Conservation (phyloP, 2,113 vertebrate species). For the Pseudorhombus dupliciocellatus region DNA sequence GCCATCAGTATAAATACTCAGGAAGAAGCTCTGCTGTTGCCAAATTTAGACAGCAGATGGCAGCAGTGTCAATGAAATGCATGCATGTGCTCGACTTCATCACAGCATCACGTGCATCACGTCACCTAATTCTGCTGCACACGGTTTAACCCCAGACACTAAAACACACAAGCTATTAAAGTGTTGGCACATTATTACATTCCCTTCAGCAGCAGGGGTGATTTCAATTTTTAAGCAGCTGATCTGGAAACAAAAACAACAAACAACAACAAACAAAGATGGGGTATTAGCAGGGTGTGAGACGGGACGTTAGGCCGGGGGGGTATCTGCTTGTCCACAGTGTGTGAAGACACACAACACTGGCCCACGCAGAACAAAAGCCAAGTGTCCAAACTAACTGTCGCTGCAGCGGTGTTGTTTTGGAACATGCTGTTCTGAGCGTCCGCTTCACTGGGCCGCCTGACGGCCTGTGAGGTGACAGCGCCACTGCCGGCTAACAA, state of each 20-base stretch:
- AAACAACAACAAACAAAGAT: too few relatives aligned
- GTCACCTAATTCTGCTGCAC: not conserved
- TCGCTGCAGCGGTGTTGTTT: constrained; percentile 37
- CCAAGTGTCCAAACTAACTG: constrained; percentile 48
- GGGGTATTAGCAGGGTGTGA: not conserved
- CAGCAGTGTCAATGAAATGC: constrained; percentile 49
- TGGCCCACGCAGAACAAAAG: constrained; percentile 40
- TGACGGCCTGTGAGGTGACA: constrained; percentile 57
- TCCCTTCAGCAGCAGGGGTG: not conserved
- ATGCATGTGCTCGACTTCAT: not conserved
- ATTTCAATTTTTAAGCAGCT: not conserved
- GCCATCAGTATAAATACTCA: too few relatives aligned
- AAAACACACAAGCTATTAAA: not conserved
- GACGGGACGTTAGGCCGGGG: constrained; percentile 22
- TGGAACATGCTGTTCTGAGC: constrained; percentile 65
- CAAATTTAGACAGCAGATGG: constrained; percentile 49
- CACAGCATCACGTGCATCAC: too few relatives aligned
- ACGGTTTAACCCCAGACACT: not conserved
- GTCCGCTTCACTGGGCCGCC: constrained; percentile 47
- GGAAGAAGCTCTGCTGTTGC: constrained; percentile 24
- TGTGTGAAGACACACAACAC: not conserved
- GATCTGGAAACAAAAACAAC: too few relatives aligned
- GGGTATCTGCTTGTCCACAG: not conserved
- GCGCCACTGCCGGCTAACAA: constrained; percentile 46
- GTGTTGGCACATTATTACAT: not conserved